Evolutionary conservation across 2,113 vertebrate genomes (phyloP), one percentile per base, ranked within the genome.

Genomic region (Lasiurus borealis): DNA sequence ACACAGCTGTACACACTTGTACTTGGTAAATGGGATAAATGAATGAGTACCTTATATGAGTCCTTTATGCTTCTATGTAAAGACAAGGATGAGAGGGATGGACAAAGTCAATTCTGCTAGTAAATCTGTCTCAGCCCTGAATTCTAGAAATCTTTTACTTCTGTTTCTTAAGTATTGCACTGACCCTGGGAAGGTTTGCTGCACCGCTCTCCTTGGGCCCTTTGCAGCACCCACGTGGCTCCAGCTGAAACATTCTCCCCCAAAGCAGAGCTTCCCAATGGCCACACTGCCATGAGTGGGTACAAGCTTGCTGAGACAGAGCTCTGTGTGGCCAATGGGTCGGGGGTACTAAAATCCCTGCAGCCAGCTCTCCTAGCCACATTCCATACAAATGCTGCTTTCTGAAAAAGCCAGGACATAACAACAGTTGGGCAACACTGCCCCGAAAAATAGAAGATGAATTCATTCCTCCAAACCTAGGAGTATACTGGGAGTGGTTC

Each of bases 81-180:
- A 46, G 81, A 90, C 18, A 5, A 5, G n/a, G 12, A 1, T 36
- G 62, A 77, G 15, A 78, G 16, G 0, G 0, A 21, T 52, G 57
- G 27, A 81, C 8, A 31, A 92, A 66, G 54, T 18, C 6, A 0
- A 44, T 89, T 91, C 64, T 92, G 50, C 54, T 57, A 21, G 54
- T 57, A 91, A 81, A 44, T 66, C 59, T 66, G 21, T 36, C 11
- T 57, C 31, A 75, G 40, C 7, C 36, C 52, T 21, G 29, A 48
- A 64, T 88, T 88, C 71, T 34, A 36, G 50, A 69, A 78, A 48
- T 52, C 71, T 66, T 73, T 76, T 75, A 29, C 75, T 82, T 85
- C 66, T 14, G 18, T 40, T 71, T 50, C 50, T 40, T 14, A 8
- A 40, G 27, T n/a, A 13, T 16, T 18, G 48, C n/a, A 7, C 77